A percentile compares a stretch with the other conserved stretches of the same genome.
phyloP scores from a whole-genome alignment of 2,888 invertebrate species.

The Leuctra nigra region DNA sequence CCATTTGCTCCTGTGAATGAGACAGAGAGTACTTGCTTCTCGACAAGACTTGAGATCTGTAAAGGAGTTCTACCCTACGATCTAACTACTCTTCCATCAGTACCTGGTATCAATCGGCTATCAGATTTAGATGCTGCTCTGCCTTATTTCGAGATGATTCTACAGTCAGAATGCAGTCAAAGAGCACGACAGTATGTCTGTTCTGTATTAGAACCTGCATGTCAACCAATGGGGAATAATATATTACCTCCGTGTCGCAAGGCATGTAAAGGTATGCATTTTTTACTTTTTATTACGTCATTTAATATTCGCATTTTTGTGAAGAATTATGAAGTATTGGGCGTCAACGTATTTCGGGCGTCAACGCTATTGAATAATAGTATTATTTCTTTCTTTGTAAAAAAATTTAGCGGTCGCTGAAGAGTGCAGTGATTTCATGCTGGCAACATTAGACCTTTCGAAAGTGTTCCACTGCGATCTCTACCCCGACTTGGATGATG shows the following conservation, averaged over 20 bases:
- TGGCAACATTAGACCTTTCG: conserved; percentile 46
- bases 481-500: conserved; percentile 49
- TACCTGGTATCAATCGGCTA: conserved; percentile 38
- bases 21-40: conserved; percentile 40
- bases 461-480: conserved; percentile 53
- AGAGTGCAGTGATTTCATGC: conserved; percentile 53
- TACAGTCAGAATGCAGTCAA: conserved; percentile 56
- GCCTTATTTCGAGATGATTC: conserved; percentile 52
- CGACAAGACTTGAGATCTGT: conserved; percentile 48
- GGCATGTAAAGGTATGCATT: conserved; percentile 56
- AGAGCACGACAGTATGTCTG: conserved; percentile 56
- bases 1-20: conserved; percentile 3
- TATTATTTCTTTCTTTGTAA: neutral
- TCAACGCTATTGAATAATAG: too few relatives aligned
- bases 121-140: conserved; percentile 42
- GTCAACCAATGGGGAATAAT: conserved; percentile 51
- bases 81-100: conserved; percentile 47
- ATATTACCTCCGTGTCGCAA: conserved; percentile 56
- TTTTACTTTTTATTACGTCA: too few relatives aligned
- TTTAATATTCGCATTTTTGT: too few relatives aligned
- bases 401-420: conserved; percentile 51
- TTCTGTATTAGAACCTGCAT: conserved; percentile 59
- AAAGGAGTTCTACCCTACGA: conserved; percentile 62
- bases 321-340: too few relatives aligned
- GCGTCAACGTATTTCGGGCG: too few relatives aligned